Evolutionary conservation across 2,888 invertebrate genomes (phyloP), one percentile per base, ranked within the genome.

Genomic region (Leptopilina myrica): DNA sequence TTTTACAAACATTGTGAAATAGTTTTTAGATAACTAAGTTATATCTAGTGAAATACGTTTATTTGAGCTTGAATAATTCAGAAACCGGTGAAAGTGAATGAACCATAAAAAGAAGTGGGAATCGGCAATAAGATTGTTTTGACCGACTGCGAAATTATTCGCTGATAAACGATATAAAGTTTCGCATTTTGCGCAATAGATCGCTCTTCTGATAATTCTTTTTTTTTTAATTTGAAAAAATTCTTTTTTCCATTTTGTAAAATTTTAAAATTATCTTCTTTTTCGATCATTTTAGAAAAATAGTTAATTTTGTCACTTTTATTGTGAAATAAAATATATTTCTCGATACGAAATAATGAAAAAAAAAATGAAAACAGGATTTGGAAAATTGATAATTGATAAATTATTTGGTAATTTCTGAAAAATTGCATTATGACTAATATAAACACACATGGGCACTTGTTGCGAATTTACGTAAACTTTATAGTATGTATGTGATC

Each of bases 71-170:
- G n/a, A 59, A 49, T 49, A 49, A 49, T 49, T 62, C 62, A 62
- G 62, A 62, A 62, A 8, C 59, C 20, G 62, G 62, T 62, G 62
- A 62, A 62, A 62, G 62, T 62, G 9, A 62, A n/a, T 62, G 62
- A 20, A n/a, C 59, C 59, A 59, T 59, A 59, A 59, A 59, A 59
- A 59, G n/a, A 5, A 15, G 59, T 59, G 15, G 59, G 59, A 59
- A 59, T 59, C 59, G n/a, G 14, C 59, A 14, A 33, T 33, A 59
- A 59, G 59, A 59, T 59, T 59, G 43, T 43, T 43, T 43, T 62
- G 62, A 62, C 62, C 62, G 62, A 62, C 62, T 62, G 49, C 11
- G 62, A 20, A 62, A 62, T 62, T 62, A 15, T 62, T 62, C 20
- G 62, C 62, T 3, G 3, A n/a, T 15, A 59, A 59, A 59, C 59